phyloP scores from a whole-genome alignment of 1,140 invertebrate species.

The Battus philenor region DNA sequence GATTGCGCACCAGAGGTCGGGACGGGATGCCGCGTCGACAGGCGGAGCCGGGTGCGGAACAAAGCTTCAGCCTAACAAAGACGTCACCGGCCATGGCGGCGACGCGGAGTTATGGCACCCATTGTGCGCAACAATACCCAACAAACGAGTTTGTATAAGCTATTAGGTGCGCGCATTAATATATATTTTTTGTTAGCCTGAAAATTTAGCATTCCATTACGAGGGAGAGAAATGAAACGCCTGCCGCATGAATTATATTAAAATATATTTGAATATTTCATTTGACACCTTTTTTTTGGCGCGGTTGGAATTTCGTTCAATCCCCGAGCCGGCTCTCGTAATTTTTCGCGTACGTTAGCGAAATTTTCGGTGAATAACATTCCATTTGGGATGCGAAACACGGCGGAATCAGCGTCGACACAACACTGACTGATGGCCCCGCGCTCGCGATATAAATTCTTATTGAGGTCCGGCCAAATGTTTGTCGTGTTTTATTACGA shows the following conservation, averaged over 20 bases:
- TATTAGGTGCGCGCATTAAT: conserved; percentile 76
- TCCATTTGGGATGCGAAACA: conserved; percentile 70
- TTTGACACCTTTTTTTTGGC: conserved; percentile 71
- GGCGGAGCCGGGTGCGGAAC: conserved; percentile 57
- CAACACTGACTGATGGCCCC: conserved; percentile 66
- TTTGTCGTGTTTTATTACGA: conserved; percentile 13
- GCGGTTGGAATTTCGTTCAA: conserved; percentile 70
- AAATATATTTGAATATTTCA: conserved; percentile 77
- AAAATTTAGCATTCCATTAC: conserved; percentile 76
- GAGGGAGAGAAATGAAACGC: conserved; percentile 74
- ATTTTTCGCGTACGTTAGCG: conserved; percentile 69
- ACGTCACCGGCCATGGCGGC: conserved; percentile 68
- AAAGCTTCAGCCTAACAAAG: conserved; percentile 69
- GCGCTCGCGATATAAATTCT: conserved; percentile 64
- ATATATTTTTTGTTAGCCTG: conserved; percentile 74
- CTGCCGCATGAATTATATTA: conserved; percentile 75
- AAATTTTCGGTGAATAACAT: conserved; percentile 72
- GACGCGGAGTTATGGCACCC: conserved; percentile 73
- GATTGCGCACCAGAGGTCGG: conserved; percentile 33
- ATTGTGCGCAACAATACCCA: conserved; percentile 74
- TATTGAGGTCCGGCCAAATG: conserved; percentile 21
- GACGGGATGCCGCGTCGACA: conserved; percentile 51
- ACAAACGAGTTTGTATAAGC: conserved; percentile 76
- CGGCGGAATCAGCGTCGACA: conserved; percentile 69
- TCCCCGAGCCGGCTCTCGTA: conserved; percentile 57